Base-by-base conservation (phyloP, 2,888 invertebrate species). In the Creontiades dilutus region DNA sequence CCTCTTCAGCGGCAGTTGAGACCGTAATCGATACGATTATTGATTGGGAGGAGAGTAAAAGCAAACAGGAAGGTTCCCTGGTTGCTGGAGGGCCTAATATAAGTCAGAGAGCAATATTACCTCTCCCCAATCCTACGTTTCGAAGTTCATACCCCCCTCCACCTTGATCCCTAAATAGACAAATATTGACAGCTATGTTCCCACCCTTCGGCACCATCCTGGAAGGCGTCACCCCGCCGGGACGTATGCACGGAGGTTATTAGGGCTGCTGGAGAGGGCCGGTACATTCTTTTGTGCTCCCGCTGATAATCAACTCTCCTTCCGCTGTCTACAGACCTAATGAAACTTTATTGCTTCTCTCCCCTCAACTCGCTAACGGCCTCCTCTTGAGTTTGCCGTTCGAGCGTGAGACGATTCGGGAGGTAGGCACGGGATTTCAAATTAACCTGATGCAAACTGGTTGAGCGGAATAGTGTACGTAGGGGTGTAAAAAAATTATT, bases 61-160 rank as follows among this genome's bases (percentile, higher is more conserved):
- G 88, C 88, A 88, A 88, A 88, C 88, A 78, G 88, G 80, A 88
- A 88, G 88, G 55, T 78, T 52, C 48, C 87, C 61, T 14, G 88
- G 55, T 55, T 88, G 88, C 88, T 88, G 88, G 76, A 88, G 88
- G 88, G 88, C 88, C 88, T 78, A 88, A 88, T 88, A 88, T 88
- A 88, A 88, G 88, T 80, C 88, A 78, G 88, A 78, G 88, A 88
- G 88, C 88, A 88, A 88, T 88, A 88, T 88, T 37, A 88, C 52
- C 82, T 55, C 80, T 61, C 85, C 37, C 85, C 61, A 61, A 2
- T 28, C 16, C 27, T 23, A 52, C 57, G 78, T 80, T 80, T 80
- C n/a, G 13, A 80, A 37, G 37, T 47, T 80, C 27, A 14, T 57
- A 28, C 55, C 82, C 48, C 13, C 48, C 52, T 1, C n/a, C n/a